These are phyloP conservation scores for Cheilosia pagana DNA, from an alignment of 2,888 invertebrate species.

Conservation along the genomic window DNA sequence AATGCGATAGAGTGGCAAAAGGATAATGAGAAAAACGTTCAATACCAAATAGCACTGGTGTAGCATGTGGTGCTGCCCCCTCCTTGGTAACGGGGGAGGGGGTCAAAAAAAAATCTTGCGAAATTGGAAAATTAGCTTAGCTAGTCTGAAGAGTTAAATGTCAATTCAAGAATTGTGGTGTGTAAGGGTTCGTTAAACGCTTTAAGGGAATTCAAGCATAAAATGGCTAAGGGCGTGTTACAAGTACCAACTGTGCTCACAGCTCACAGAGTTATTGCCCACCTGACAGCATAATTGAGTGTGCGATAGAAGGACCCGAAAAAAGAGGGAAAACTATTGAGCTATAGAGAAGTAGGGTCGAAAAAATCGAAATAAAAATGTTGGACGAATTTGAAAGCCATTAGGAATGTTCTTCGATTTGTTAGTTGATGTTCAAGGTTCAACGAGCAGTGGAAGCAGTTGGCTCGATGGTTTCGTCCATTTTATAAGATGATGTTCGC, in stretches of 20 bases:
- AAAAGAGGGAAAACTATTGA: neutral
- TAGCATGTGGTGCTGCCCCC: constrained; percentile 10
- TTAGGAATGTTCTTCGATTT: too few relatives aligned
- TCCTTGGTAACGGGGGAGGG: constrained; percentile 4
- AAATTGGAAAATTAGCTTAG: constrained; percentile 59
- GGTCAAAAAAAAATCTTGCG: constrained; percentile 12
- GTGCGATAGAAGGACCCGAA: neutral
- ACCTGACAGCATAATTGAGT: constrained; percentile 17
- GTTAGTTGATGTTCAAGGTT: too few relatives aligned
- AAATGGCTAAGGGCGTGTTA: constrained; percentile 18
- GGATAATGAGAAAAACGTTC: constrained; percentile 71
- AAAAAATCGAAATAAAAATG: neutral
- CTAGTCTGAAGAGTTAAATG: constrained; percentile 53
- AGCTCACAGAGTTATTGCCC: constrained; percentile 21
- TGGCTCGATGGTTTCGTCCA: too few relatives aligned
- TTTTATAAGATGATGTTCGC: too few relatives aligned
- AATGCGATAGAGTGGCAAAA: constrained; percentile 54
- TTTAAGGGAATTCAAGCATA: constrained; percentile 21
- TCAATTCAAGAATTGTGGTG: constrained; percentile 48
- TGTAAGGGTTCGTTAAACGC: constrained; percentile 40
- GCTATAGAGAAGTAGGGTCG: neutral
- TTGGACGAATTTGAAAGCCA: too few relatives aligned
- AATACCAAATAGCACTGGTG: neutral
- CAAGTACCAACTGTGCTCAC: constrained; percentile 19
- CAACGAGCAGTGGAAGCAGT: too few relatives aligned